Percentiles rank a stretch among this genome's conserved stretches.
Evolutionary conservation across 2,888 invertebrate genomes (phyloP).

Genomic region (Xestia xanthographa): DNA sequence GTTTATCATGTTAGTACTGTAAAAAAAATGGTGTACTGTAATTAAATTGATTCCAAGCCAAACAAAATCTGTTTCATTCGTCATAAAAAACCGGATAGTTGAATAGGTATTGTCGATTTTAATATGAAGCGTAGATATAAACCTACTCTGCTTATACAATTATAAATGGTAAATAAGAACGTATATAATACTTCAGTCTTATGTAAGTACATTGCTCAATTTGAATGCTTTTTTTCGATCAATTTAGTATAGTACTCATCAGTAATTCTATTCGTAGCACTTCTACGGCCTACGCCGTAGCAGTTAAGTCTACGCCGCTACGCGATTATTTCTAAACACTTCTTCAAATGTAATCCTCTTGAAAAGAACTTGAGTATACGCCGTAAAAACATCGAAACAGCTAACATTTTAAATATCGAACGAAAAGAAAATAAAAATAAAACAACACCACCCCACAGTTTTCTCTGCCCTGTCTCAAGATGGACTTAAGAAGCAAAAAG

Average conservation of each 20-base stretch:
- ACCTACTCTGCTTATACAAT: background rate
- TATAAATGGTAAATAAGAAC: background rate
- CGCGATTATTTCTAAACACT: background rate
- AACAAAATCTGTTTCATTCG: background rate
- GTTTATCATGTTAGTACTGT: too few species aligned
- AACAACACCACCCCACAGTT: constrained; percentile 67
- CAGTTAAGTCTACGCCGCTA: background rate
- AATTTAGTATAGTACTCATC: background rate
- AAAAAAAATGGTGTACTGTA: too few species aligned
- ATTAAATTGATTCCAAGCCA: background rate
- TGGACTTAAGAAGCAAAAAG: constrained; percentile 91
- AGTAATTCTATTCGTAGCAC: background rate
- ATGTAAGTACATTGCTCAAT: background rate
- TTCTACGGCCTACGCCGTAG: constrained; percentile 33
- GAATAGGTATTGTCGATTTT: background rate
- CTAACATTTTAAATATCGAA: background rate
- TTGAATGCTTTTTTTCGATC: background rate
- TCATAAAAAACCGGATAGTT: background rate
- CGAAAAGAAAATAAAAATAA: constrained; percentile 1
- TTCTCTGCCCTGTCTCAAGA: constrained; percentile 84
- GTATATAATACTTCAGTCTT: too few species aligned
- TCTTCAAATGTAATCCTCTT: background rate
- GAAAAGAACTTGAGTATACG: background rate
- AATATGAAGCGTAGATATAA: background rate
- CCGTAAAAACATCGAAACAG: background rate